Conservation (phyloP, 1,140 invertebrate species). For the Teleopsis dalmanni region DNA sequence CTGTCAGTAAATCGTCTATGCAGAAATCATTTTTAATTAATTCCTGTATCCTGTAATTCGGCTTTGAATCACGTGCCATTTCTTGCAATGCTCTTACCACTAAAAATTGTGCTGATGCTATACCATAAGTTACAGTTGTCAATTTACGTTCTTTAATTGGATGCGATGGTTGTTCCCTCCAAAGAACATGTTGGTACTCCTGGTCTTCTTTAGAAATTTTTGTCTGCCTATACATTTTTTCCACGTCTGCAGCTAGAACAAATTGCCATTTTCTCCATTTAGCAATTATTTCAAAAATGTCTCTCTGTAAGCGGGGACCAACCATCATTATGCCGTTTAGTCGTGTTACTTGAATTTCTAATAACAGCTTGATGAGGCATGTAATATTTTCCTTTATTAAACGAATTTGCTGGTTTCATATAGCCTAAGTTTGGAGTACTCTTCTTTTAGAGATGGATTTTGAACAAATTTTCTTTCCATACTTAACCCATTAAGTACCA, state of each 20-base stretch:
- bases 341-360: not conserved
- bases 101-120: conserved; percentile 22
- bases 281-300: conserved; percentile 36
- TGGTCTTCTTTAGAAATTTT: conserved; percentile 15
- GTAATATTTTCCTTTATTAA: not conserved
- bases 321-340: not conserved
- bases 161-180: conserved; percentile 23
- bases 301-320: conserved; percentile 23
- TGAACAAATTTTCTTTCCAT: not conserved
- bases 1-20: conserved; percentile 38
- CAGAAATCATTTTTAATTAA: conserved; percentile 35
- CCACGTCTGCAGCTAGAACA: conserved; percentile 25
- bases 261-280: conserved; percentile 27
- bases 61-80: conserved; percentile 28
- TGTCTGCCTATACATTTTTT: conserved; percentile 36
- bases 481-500: too few species aligned
- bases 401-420: not conserved
- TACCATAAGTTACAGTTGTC: conserved; percentile 36
- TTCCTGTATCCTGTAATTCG: conserved; percentile 19
- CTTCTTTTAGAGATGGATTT: not conserved
- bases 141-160: conserved; percentile 24
- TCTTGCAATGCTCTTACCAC: conserved; percentile 24
- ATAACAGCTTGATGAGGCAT: not conserved
- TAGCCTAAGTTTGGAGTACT: not conserved
- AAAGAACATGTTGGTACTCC: conserved; percentile 40